Conservation (phyloP, 2,113 vertebrate genomes). For the Dasyurus viverrinus region DNA sequence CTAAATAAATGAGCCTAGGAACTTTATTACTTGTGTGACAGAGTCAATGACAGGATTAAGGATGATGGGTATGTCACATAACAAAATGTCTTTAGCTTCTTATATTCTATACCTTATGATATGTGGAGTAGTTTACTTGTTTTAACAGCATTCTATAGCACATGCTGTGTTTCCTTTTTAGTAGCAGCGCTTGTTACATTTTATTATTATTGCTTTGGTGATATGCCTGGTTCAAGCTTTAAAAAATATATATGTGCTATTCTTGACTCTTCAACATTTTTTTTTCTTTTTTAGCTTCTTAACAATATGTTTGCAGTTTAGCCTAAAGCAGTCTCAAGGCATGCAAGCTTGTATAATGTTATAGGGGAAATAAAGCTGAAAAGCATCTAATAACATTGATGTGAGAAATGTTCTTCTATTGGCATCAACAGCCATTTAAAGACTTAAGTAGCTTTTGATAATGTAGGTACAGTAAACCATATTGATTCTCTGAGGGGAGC, state of each 20-base stretch:
- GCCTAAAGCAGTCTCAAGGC: constrained; percentile 49
- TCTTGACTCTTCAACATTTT: constrained; percentile 57
- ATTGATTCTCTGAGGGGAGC: constrained; percentile 29
- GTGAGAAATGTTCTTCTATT: constrained; percentile 45
- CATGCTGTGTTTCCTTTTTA: constrained; percentile 47
- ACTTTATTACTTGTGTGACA: not conserved
- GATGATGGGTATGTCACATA: not conserved
- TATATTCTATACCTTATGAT: not conserved
- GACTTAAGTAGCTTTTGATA: constrained; percentile 50
- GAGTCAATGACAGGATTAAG: not conserved
- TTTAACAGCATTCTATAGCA: constrained; percentile 37
- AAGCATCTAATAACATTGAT: not conserved
- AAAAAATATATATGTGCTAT: constrained; percentile 9
- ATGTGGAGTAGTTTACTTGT: constrained; percentile 41
- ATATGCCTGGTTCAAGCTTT: constrained; percentile 51
- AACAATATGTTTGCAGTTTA: constrained; percentile 39
- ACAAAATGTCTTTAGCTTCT: not conserved
- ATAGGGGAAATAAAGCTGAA: constrained; percentile 40
- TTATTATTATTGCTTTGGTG: constrained; percentile 64
- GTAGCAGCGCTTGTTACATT: constrained; percentile 48
- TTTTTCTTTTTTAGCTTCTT: constrained; percentile 52
- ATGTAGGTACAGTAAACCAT: not conserved
- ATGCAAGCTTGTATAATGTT: constrained; percentile 31
- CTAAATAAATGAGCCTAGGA: not conserved
- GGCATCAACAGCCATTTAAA: constrained; percentile 50